Conservation (phyloP, 2,797 vertebrate genomes). For the Hippoglossus hippoglossus region DNA sequence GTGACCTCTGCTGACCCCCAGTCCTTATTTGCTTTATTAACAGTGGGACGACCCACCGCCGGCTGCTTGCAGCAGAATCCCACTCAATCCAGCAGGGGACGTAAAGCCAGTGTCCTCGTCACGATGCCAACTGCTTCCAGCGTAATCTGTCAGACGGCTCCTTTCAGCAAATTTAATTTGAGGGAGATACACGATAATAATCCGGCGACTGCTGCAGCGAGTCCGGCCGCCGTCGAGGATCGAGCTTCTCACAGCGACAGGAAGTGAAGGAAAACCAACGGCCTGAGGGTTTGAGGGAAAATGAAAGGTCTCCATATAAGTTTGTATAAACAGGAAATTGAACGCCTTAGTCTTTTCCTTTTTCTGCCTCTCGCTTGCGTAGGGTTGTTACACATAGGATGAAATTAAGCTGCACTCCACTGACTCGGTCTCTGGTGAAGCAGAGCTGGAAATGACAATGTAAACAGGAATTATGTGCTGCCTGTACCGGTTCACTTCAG, state of each 20-base stretch:
- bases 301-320: slow-evolving; percentile 33
- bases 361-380: slow-evolving; percentile 46
- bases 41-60: slow-evolving; percentile 34
- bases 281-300: slow-evolving; percentile 38
- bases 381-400: slow-evolving; percentile 8
- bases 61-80: slow-evolving; percentile 43
- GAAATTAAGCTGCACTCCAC: slow-evolving; percentile 47
- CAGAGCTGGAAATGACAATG: slow-evolving; percentile 33
- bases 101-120: slow-evolving; percentile 65
- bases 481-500: slow-evolving; percentile 7
- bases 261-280: slow-evolving; percentile 37
- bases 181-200: slow-evolving; percentile 64
- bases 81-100: slow-evolving; percentile 49
- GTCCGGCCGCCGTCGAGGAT: slow-evolving; percentile 36
- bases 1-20: slow-evolving; percentile 55
- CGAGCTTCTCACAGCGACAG: slow-evolving; percentile 31
- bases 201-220: slow-evolving; percentile 30
- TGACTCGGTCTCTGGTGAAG: slow-evolving; percentile 25
- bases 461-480: slow-evolving; percentile 51
- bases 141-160: slow-evolving; percentile 68
- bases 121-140: slow-evolving; percentile 68
- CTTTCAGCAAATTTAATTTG: slow-evolving; percentile 70
- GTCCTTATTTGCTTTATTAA: slow-evolving; percentile 40
- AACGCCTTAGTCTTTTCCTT: slow-evolving; percentile 32
- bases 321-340: slow-evolving; percentile 66